Percentiles rank a stretch among this genome's conserved stretches.
Evolutionary conservation across 2,113 vertebrate genomes (phyloP).

Genomic region (Scomber colias): DNA sequence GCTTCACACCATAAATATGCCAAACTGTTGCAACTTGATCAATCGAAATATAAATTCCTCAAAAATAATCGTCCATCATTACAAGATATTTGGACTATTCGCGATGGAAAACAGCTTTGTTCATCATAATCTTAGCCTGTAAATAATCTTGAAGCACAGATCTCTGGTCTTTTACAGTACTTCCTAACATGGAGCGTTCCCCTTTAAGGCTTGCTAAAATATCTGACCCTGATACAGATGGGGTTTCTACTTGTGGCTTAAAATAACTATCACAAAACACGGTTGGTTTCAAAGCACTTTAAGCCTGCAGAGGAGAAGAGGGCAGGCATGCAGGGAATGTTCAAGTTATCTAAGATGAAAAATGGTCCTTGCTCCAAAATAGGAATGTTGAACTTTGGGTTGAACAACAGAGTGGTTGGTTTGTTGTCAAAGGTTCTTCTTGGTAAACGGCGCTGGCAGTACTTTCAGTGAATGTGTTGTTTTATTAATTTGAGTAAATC

Average conservation of each 20-base stretch:
- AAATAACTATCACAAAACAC: constrained; percentile 43
- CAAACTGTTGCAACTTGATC: constrained; percentile 16
- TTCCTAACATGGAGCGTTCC: constrained; percentile 8
- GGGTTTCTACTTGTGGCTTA: constrained; percentile 2
- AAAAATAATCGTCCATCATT: constrained; percentile 12
- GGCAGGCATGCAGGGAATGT: constrained; percentile 34
- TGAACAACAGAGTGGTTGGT: background rate
- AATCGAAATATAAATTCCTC: constrained; percentile 29
- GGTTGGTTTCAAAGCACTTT: constrained; percentile 7
- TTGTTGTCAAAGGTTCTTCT: background rate
- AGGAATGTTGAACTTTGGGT: constrained; percentile 14
- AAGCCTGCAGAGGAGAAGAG: constrained; percentile 2
- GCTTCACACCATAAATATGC: constrained; percentile 26
- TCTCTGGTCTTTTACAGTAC: background rate
- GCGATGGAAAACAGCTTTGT: background rate
- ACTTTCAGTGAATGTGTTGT: background rate
- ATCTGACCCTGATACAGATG: constrained; percentile 13
- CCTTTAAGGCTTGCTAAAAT: constrained; percentile 20
- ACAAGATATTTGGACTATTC: background rate
- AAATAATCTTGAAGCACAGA: constrained; percentile 14
- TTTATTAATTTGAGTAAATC: background rate
- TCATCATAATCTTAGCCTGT: background rate
- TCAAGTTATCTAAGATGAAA: constrained; percentile 31
- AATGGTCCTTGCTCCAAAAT: constrained; percentile 15
- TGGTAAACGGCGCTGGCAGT: background rate